phyloP scores from a whole-genome alignment of 2,888 invertebrate species.

The Exephanes ischioxanthus region DNA sequence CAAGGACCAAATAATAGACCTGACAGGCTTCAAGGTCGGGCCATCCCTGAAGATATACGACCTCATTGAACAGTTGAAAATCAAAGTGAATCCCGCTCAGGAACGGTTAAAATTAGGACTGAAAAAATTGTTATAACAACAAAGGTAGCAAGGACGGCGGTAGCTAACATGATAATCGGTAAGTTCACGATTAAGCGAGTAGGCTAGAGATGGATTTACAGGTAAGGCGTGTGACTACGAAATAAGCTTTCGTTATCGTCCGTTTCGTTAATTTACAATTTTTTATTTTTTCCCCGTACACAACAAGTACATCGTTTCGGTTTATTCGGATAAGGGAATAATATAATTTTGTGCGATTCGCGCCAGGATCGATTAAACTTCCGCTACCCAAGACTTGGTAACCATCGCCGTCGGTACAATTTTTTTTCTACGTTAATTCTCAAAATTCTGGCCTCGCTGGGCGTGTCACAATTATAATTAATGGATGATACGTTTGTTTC shows the following conservation, averaged over 20 bases:
- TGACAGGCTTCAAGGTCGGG: slow-evolving; percentile 97
- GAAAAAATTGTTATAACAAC: slow-evolving; percentile 88
- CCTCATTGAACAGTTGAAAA: slow-evolving; percentile 95
- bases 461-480: neutral
- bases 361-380: neutral
- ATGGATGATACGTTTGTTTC: neutral
- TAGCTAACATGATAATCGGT: slow-evolving; percentile 61
- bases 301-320: slow-evolving; percentile 41
- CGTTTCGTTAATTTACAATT: slow-evolving; percentile 64
- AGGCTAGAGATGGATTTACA: slow-evolving; percentile 81
- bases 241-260: slow-evolving; percentile 67
- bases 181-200: slow-evolving; percentile 48
- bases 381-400: neutral
- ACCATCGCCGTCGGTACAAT: neutral
- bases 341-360: neutral
- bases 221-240: slow-evolving; percentile 77
- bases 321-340: slow-evolving; percentile 3
- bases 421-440: neutral
- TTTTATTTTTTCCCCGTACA: slow-evolving; percentile 44
- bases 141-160: slow-evolving; percentile 42
- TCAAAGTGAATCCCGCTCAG: slow-evolving; percentile 92
- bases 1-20: slow-evolving; percentile 95
- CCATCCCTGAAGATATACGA: slow-evolving; percentile 97
- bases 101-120: slow-evolving; percentile 89
- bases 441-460: neutral